Conservation (phyloP, 2,888 invertebrate species). For the Charanyca ferruginea region DNA sequence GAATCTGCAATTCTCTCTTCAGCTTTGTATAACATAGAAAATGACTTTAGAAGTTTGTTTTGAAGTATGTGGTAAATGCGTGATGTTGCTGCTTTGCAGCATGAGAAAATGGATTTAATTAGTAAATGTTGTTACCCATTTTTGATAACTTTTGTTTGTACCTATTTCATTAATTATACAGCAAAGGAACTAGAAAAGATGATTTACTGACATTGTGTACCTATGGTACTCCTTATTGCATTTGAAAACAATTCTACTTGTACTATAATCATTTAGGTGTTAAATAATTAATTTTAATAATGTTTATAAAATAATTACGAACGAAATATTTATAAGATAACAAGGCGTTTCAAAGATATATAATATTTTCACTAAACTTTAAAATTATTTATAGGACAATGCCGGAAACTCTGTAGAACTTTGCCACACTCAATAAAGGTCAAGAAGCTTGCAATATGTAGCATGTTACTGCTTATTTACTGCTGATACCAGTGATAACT, state of each 20-base stretch:
- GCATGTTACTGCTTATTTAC: too few relatives aligned
- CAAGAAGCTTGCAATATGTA: too few relatives aligned
- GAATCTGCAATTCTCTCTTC: slow-evolving; percentile 82
- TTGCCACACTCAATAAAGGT: too few relatives aligned
- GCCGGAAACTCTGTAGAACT: too few relatives aligned
- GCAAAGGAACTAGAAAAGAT: slow-evolving; percentile 15
- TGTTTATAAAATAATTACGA: too few relatives aligned
- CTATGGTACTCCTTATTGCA: slow-evolving; percentile 13
- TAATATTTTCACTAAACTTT: too few relatives aligned
- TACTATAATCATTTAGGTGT: too few relatives aligned
- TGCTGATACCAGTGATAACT: too few relatives aligned
- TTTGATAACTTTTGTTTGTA: slow-evolving; percentile 46
- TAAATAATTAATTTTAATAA: too few relatives aligned
- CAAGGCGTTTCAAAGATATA: too few relatives aligned
- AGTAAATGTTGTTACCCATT: slow-evolving; percentile 42
- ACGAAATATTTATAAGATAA: too few relatives aligned
- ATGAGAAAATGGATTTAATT: slow-evolving; percentile 39
- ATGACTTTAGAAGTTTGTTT: slow-evolving; percentile 87
- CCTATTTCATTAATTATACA: slow-evolving; percentile 58
- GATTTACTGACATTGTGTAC: slow-evolving; percentile 8
- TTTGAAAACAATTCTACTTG: slow-evolving; percentile 22
- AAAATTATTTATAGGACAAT: too few relatives aligned
- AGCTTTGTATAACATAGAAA: slow-evolving; percentile 84
- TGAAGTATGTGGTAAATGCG: slow-evolving; percentile 70
- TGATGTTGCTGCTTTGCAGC: slow-evolving; percentile 23